Conservation (phyloP, 1,140 invertebrate genomes). For the Scylla paramamosain region DNA sequence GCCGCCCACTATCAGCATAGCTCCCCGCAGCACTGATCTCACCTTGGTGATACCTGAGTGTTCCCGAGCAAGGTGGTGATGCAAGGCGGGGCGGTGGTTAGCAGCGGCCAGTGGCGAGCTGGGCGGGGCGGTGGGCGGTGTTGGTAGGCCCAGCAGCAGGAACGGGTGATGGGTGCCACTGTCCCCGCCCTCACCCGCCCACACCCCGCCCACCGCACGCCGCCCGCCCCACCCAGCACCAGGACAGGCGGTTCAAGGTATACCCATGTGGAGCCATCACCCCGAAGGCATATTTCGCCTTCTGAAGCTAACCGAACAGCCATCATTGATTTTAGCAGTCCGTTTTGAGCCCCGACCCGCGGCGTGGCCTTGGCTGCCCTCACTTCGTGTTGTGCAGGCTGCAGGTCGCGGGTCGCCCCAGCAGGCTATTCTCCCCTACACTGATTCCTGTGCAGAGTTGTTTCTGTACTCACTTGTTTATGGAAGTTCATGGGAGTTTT, state of each 20-base stretch:
- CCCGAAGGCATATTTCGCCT: constrained; percentile 4
- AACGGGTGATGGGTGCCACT: constrained; percentile 40
- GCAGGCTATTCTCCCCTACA: too few species aligned
- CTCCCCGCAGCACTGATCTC: neutral
- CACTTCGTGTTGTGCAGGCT: too few species aligned
- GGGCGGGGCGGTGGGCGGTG: constrained; percentile 69
- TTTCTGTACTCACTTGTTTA: too few species aligned
- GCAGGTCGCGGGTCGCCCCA: neutral
- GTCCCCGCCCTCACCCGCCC: constrained; percentile 69
- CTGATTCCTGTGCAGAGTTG: too few species aligned
- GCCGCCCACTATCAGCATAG: constrained; percentile 56
- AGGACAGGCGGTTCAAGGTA: constrained; percentile 34
- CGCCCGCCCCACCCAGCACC: constrained; percentile 47
- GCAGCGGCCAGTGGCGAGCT: constrained; percentile 45
- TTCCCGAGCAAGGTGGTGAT: neutral
- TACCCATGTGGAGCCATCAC: neutral
- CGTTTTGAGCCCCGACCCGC: neutral
- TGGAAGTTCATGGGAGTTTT: too few species aligned
- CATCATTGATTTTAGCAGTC: neutral
- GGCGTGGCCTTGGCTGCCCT: constrained; percentile 11
- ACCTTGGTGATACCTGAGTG: neutral
- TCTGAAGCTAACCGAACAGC: neutral
- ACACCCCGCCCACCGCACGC: constrained; percentile 58
- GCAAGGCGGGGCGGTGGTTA: neutral
- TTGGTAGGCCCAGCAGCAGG: constrained; percentile 59